Base-by-base conservation (phyloP, 2,113 vertebrate species). In the Melozone crissalis region DNA sequence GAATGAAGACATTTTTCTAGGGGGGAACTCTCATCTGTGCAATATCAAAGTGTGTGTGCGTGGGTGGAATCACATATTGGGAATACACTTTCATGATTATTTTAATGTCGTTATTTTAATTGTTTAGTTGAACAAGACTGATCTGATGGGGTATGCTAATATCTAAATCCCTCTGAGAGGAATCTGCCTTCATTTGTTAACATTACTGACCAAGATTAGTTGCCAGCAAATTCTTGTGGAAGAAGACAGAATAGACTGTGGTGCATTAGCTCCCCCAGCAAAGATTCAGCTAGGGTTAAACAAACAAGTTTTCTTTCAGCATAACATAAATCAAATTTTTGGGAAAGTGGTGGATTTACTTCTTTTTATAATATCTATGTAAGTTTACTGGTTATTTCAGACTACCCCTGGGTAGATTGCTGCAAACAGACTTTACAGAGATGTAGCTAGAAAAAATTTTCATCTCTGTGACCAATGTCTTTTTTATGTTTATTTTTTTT, bases 61-160 rank as follows among this genome's bases (percentile, higher is more conserved):
- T 55, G 91, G 80, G 57, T 71, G 72, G 44, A 97, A 94, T 28
- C 54, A 72, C 71, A 55, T 37, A 79, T 28, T 68, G 43, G 77
- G 84, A 94, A 92, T 84, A 87, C 26, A 61, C 27, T 74, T 95
- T n/a, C 55, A 86, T 80, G 43, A 91, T 81, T 84, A 89, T 93
- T 93, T 82, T 76, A 80, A 87, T 94, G 87, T 58, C 66, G 51
- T 76, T 91, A 88, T 94, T 97, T 93, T 88, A 94, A 91, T 79
- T 94, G 67, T 96, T 95, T 84, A 94, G 72, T 80, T 69, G 67
- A 93, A 93, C 55, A 93, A 94, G 78, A 83, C 39, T 88, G 67
- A 93, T 90, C 59, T 93, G 85, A 86, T 86, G 59, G 85, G 15
- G 21, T 74, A 90, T 77, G 58, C 43, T 93, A 85, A 90, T 86